Evolutionary conservation across 2,797 vertebrate species (phyloP), one percentile per base, ranked within the genome.

Genomic region (Antennarius maculatus): DNA sequence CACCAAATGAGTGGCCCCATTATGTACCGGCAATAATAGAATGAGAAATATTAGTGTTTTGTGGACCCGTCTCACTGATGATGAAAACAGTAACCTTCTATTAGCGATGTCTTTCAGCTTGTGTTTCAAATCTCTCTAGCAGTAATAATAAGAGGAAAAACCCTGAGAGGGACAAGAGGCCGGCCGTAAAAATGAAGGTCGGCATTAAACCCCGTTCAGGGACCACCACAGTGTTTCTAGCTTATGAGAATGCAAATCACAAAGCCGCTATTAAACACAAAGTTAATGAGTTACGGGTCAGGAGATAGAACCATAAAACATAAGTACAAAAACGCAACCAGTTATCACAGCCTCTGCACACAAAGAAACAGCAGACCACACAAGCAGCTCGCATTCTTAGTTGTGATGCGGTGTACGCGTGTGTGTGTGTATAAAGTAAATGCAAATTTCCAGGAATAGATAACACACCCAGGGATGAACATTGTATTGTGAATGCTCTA

Each of bases 201-300:
- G 54, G 11, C 11, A 37, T 69, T 49, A 56, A 69, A 41, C 46
- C 28, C 56, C 18, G 39, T 56, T 60, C 47, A 45, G 60, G 61
- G 69, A 76, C 41, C 50, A 28, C 39, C 34, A 2, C 37, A 0
- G 3, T 56, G 29, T 61, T 50, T 64, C 5, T 0, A 11, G 18
- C 16, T 83, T 78, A 75, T 31, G 62, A 74, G 60, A 68, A 73
- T 78, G 64, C 66, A 54, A 67, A 74, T 62, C 43, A 47, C 59
- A 41, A 76, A 76, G 72, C 69, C 23, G 28, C 31, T 23, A 39
- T 39, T 17, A 39, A 39, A 39, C 74, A 66, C 55, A 48, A 60
- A 71, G 79, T 83, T 81, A 85, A 86, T 82, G 62, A 83, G 70
- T 85, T 67, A 77, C 80, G 74, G 59, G 69, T 60, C 2, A 28